phyloP scores from a whole-genome alignment of 2,113 vertebrate genomes.

The Oenanthe melanoleuca region DNA sequence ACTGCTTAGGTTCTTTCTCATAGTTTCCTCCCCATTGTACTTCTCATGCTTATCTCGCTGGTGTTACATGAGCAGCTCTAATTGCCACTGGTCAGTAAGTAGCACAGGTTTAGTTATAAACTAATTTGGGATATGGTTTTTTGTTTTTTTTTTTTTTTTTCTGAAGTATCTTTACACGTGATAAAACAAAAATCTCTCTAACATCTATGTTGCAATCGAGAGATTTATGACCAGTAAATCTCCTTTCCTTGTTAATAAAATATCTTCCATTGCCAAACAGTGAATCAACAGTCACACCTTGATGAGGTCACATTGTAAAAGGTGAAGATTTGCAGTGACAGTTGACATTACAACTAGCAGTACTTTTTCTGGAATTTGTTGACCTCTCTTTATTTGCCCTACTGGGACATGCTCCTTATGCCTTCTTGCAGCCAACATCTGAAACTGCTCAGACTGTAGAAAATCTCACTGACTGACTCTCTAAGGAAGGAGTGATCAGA shows the following conservation, averaged over 20 bases:
- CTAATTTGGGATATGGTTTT: not conserved
- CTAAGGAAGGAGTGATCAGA: not conserved
- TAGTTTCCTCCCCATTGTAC: not conserved
- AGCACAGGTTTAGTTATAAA: not conserved
- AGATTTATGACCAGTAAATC: not conserved
- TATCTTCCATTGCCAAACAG: not conserved
- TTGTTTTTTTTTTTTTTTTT: no score
- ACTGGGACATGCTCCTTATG: not conserved
- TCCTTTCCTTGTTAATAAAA: not conserved
- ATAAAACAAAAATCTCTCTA: not conserved
- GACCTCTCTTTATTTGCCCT: not conserved
- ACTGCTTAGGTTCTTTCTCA: not conserved
- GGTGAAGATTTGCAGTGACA: not conserved
- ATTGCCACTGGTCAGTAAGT: not conserved
- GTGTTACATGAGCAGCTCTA: not conserved
- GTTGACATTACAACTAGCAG: not conserved
- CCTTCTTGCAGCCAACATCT: not conserved
- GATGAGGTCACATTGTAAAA: fast-evolving
- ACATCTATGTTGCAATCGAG: not conserved
- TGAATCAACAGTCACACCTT: not conserved
- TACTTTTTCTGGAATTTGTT: not conserved
- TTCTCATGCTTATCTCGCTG: not conserved
- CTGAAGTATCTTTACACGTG: not conserved
- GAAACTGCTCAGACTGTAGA: not conserved
- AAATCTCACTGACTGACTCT: not conserved